phyloP scores from a whole-genome alignment of 2,888 invertebrate species.

The Melinopterus prodromus region DNA sequence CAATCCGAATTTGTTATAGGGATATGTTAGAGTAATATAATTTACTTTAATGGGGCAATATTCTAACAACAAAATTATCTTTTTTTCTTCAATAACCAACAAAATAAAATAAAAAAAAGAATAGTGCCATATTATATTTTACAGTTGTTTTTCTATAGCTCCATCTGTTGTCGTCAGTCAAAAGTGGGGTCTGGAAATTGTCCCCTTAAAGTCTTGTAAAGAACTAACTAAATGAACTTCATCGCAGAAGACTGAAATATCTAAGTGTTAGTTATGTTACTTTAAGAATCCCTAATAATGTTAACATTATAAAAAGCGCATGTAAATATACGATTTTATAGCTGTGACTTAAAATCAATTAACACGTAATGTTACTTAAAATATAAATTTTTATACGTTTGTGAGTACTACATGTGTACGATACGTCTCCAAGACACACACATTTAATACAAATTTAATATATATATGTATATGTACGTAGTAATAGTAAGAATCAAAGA shows the following conservation, averaged over 20 bases:
- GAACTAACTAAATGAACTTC: slow-evolving; percentile 7
- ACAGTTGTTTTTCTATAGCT: too few relatives aligned
- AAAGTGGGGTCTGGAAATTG: neutral
- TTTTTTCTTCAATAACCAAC: neutral
- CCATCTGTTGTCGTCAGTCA: too few relatives aligned
- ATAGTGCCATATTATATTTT: too few relatives aligned
- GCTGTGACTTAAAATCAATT: slow-evolving; percentile 56
- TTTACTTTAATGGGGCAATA: neutral
- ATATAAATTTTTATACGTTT: neutral
- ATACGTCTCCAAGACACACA: slow-evolving; percentile 5
- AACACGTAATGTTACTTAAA: slow-evolving; percentile 33
- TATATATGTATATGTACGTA: neutral
- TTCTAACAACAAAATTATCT: neutral
- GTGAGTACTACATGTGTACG: slow-evolving; percentile 5
- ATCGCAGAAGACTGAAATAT: slow-evolving; percentile 28
- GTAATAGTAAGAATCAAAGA: neutral
- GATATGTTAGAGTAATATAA: slow-evolving; percentile 25
- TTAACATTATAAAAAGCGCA: slow-evolving; percentile 10
- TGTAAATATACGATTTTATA: slow-evolving; percentile 47
- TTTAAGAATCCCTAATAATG: slow-evolving; percentile 16
- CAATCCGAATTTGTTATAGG: slow-evolving; percentile 49
- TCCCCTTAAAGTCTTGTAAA: neutral
- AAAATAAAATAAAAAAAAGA: too few relatives aligned
- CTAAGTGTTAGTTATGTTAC: slow-evolving; percentile 23
- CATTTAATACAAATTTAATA: slow-evolving; percentile 16